Conservation (phyloP, 1,140 invertebrate species). For the Cydia pomonella region DNA sequence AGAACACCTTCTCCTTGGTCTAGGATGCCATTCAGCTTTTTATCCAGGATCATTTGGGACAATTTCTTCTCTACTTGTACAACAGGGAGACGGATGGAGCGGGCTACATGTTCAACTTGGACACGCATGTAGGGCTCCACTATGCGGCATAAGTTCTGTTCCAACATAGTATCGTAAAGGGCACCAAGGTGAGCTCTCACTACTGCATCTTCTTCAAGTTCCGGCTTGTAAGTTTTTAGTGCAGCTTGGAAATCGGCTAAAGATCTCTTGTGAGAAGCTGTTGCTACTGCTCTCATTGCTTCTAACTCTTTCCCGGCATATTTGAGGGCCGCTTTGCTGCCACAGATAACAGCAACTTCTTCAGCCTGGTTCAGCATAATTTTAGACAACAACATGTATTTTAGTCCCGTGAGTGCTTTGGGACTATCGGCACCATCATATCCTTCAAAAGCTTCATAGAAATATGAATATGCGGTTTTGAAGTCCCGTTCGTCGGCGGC, state of each 20-base stretch:
- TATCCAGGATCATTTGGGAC: constrained; percentile 99
- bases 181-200: constrained; percentile 97
- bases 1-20: constrained; percentile 98
- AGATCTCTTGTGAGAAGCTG: constrained; percentile 97
- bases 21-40: constrained; percentile 97
- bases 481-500: constrained; percentile 99
- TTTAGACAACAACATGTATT: constrained; percentile 99
- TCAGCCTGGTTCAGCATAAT: constrained; percentile 98
- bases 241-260: constrained; percentile 95
- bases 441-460: constrained; percentile 99
- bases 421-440: constrained; percentile 97
- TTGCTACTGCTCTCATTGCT: constrained; percentile 98
- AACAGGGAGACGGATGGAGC: constrained; percentile 91
- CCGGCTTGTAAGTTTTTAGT: constrained; percentile 91
- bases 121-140: constrained; percentile 99
- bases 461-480: constrained; percentile 99
- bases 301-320: constrained; percentile 97
- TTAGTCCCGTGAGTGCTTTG: constrained; percentile 95
- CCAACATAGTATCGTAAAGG: constrained; percentile 98
- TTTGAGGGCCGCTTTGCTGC: constrained; percentile 97
- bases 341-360: constrained; percentile 97
- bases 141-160: constrained; percentile 99
- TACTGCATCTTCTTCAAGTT: constrained; percentile 98
- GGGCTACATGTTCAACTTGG: constrained; percentile 87
- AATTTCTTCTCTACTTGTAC: constrained; percentile 98